Evolutionary conservation across 2,797 vertebrate species (phyloP), one percentile per base, ranked within the genome.

Genomic region (Miichthys miiuy): DNA sequence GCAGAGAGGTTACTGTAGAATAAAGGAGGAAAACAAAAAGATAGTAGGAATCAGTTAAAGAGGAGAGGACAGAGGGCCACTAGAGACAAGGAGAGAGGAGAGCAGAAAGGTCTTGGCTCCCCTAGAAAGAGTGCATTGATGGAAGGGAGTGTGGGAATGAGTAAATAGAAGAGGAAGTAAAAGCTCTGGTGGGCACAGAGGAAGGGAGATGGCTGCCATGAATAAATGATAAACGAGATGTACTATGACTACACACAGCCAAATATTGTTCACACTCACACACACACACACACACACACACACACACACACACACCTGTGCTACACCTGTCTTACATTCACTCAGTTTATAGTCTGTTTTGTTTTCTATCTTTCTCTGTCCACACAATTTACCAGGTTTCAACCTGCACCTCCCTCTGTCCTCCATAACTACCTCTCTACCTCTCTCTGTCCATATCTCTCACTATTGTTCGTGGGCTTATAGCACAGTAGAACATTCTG

Each of bases 211-310:
- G 64, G 81, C 60, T 48, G 2, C 65, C 52, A 91, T 92, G 70
- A 93, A 94, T 91, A 88, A 93, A 82, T 87, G 12, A 94, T 92
- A 11, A 77, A 70, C 66, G 23, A 60, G 54, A 75, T 80, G 61
- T 47, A 70, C 50, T 4, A 50, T 50, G 46, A 69, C 48, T 44
- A 54, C 57, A 77, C 67, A 48, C 20, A 63, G 42, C 27, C 11
- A 18, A 17, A 80, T 60, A 66, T 68, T 52, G 10, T 46, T 69
- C 44, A 42, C 23, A 73, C 61, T 77, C 38, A 71, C 61, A 61
- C 61, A 81, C 47, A 60, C 54, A 47, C 11, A 13, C 25, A 56
- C 52, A 69, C 42, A 57, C 61, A 81, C 47, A 60, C 55, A 47
- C 11, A 14, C 27, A 57, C 54, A 70, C 44, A 58, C 41, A 63